Evolutionary conservation across 2,113 vertebrate genomes (phyloP), one percentile per base, ranked within the genome.

Genomic region (Ageneiosus marmoratus): DNA sequence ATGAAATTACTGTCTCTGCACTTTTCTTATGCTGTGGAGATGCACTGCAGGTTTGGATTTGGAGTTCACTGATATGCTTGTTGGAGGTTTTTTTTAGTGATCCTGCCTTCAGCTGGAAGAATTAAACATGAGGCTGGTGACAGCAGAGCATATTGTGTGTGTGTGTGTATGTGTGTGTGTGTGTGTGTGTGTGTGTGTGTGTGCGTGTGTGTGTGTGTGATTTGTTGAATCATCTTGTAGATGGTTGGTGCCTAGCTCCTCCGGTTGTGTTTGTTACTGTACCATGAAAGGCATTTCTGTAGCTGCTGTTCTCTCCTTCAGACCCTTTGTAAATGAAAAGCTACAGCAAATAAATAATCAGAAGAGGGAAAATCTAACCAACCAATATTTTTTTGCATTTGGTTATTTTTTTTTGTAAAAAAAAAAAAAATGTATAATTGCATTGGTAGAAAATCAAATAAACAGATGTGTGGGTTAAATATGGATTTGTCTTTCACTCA

Each of bases 281-380:
- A 55, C 44, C 37, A 75, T 86, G 83, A 91, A 89, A 83, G 83
- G 74, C 60, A 9, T 70, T 80, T 60, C 75, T 91, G 89, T 88
- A 86, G 48, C 32, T 67, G 51, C 53, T 27, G 2, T 62, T 79
- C 83, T 75, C 75, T 81, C 34, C 32, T 76, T 37, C 50, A 84
- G 69, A 60, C 65, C 60, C 69, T 51, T 84, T 60, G 34, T 56
- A 37, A 48, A 37, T 29, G 10, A 16, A 84, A 32, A 41, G 22
- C 10, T n/a, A 50, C 7, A n/a, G 9, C 48, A 29, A 62, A 29
- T 4, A 16, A 37, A 16, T 63, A 32, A n/a, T 11, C 60, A 32
- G 15, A 32, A 67, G 32, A 37, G 63, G 9, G 63, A 22, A 44
- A 22, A 24, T 44, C 20, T 44, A 24, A 20, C 24, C 37, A 44